Evolutionary conservation across 2,888 invertebrate species (phyloP).

Genomic region (Myopa tessellatipennis): DNA sequence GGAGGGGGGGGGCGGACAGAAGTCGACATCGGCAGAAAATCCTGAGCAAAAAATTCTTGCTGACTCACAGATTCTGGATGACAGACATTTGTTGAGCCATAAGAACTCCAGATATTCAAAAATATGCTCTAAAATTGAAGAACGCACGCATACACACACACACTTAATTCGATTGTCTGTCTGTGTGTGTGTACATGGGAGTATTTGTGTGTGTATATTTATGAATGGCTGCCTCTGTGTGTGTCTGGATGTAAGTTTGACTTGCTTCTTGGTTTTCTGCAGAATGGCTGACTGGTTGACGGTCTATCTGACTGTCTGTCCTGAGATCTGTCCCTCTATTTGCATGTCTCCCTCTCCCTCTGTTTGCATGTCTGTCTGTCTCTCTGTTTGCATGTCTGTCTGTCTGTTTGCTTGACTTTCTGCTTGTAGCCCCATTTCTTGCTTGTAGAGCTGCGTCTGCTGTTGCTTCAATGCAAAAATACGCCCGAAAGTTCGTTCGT

Average conservation of each 20-base stretch:
- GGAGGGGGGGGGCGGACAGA: no score
- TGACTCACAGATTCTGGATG: not conserved
- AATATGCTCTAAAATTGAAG: not conserved
- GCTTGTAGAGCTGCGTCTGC: not conserved
- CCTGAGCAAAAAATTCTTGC: not conserved
- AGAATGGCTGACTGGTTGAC: not conserved
- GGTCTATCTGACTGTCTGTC: not conserved
- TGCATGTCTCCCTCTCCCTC: not conserved
- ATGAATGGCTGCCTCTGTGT: slow-evolving; percentile 41
- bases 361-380: not conserved
- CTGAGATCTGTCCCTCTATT: not conserved
- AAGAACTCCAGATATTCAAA: not conserved
- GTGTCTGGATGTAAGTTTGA: slow-evolving; percentile 6
- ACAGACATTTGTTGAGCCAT: not conserved
- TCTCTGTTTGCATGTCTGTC: not conserved
- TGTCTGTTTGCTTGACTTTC: slow-evolving; percentile 1
- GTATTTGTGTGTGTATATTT: slow-evolving; percentile 37
- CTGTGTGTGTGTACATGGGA: slow-evolving; percentile 13
- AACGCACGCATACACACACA: not conserved
- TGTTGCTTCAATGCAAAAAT: slow-evolving; percentile 7
- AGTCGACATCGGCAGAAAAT: no score
- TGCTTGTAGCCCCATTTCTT: not conserved
- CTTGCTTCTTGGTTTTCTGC: not conserved
- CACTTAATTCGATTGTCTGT: slow-evolving; percentile 31
- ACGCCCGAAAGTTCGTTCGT: slow-evolving; percentile 18